A percentile compares a stretch with the other conserved stretches of the same genome.
These are phyloP conservation scores for Zhuqinia jingwanae DNA, from an alignment of 2,888 invertebrate genomes.

Conservation along the genomic window DNA sequence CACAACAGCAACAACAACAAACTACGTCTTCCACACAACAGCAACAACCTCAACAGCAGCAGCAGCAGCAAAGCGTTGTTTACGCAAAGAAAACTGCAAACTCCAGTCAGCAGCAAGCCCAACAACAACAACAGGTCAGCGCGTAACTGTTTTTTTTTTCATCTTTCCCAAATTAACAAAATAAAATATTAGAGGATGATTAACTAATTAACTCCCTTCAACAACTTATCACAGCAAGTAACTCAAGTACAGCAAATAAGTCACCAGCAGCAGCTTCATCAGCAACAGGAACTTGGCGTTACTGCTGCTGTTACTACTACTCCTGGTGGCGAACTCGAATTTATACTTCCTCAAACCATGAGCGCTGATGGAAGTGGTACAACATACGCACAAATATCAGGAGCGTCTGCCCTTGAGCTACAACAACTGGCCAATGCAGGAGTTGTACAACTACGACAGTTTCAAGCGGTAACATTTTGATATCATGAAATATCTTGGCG, in stretches of 20 bases:
- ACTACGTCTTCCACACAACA: conserved; percentile 5
- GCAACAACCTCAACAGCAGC: neutral
- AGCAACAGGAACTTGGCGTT: conserved; percentile 51
- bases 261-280: conserved; percentile 34
- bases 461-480: conserved; percentile 74
- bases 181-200: no score
- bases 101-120: conserved; percentile 49
- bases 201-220: no score
- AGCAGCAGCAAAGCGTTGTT: conserved; percentile 57
- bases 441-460: conserved; percentile 77
- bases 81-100: conserved; percentile 76
- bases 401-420: conserved; percentile 72
- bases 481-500: neutral
- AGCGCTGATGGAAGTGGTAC: conserved; percentile 54
- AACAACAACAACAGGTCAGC: conserved; percentile 27
- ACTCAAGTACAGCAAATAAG: neutral
- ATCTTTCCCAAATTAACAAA: no score
- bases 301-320: conserved; percentile 61
- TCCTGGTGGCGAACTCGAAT: conserved; percentile 76
- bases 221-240: neutral
- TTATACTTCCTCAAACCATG: conserved; percentile 74
- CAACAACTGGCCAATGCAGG: conserved; percentile 77
- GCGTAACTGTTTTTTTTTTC: neutral
- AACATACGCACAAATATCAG: conserved; percentile 74
- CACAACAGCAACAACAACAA: conserved; percentile 7